Conservation (phyloP, 2,113 vertebrate genomes). For the Perccottus glenii region DNA sequence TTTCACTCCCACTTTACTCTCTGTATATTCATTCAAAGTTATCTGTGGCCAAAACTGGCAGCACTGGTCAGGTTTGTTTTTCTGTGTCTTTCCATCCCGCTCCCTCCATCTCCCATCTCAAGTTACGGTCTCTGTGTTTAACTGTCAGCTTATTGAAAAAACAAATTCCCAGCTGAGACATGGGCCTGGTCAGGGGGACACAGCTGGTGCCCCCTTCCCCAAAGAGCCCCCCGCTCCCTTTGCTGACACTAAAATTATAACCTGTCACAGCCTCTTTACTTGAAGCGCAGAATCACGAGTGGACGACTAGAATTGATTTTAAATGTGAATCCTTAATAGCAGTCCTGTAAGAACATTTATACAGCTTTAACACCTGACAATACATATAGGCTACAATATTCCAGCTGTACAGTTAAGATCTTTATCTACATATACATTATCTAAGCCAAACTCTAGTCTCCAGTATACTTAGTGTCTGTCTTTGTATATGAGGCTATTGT, state of each 20-base stretch:
- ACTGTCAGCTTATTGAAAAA: constrained; percentile 47
- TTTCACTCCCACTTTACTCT: constrained; percentile 10
- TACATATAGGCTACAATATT: constrained; percentile 36
- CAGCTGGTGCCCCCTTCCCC: constrained; percentile 48
- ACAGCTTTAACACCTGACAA: constrained; percentile 26
- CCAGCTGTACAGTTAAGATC: constrained; percentile 11
- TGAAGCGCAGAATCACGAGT: constrained; percentile 11
- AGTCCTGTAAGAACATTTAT: neutral
- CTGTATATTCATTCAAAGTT: neutral
- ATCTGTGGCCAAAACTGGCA: constrained; percentile 46
- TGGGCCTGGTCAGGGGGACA: constrained; percentile 23
- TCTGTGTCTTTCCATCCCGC: constrained; percentile 13
- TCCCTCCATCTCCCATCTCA: constrained; percentile 37
- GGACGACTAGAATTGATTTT: constrained; percentile 13
- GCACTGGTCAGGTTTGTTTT: constrained; percentile 56
- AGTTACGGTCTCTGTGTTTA: constrained; percentile 54
- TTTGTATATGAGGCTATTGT: constrained; percentile 1
- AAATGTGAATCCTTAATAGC: constrained; percentile 18
- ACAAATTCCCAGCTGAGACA: constrained; percentile 53
- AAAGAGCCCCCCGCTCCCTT: constrained; percentile 25
- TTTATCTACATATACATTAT: neutral
- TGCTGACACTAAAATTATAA: constrained; percentile 37
- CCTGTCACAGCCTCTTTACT: constrained; percentile 31
- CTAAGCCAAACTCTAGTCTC: constrained; percentile 22
- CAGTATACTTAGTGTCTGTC: neutral